These are phyloP conservation scores for Mionectes olivaceus DNA, from an alignment of 2,797 vertebrate genomes.

Conservation along the genomic window DNA sequence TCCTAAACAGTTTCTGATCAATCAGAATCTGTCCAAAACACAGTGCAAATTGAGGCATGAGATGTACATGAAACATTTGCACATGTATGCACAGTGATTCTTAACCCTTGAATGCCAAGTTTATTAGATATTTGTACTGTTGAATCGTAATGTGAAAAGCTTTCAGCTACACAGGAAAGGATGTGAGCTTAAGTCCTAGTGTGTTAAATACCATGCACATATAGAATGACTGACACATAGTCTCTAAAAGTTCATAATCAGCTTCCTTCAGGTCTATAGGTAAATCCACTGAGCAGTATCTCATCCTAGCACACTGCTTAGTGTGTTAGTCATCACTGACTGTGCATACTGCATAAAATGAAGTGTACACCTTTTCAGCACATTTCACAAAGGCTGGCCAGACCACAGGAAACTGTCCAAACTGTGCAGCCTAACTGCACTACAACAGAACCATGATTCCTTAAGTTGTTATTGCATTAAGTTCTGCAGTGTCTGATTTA, in stretches of 20 bases:
- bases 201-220: not conserved
- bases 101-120: not conserved
- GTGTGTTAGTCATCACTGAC: not conserved
- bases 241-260: not conserved
- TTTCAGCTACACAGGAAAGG: not conserved
- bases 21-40: not conserved
- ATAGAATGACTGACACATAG: not conserved
- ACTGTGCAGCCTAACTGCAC: not conserved
- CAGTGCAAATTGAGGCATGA: not conserved
- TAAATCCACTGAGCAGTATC: not conserved
- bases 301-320: not conserved
- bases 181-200: not conserved
- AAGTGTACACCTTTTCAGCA: rapidly evolving
- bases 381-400: not conserved
- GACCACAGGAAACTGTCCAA: not conserved
- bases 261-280: not conserved
- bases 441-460: not conserved
- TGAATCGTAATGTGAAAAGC: not conserved
- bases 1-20: not conserved
- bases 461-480: not conserved
- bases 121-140: not conserved
- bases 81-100: not conserved
- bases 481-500: not conserved
- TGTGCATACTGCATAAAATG: not conserved
- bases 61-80: not conserved